A percentile compares a stretch with the other conserved stretches of the same genome.
These are phyloP conservation scores for Lithobates sylvaticus DNA, from an alignment of 2,797 vertebrate genomes.

Conservation along the genomic window DNA sequence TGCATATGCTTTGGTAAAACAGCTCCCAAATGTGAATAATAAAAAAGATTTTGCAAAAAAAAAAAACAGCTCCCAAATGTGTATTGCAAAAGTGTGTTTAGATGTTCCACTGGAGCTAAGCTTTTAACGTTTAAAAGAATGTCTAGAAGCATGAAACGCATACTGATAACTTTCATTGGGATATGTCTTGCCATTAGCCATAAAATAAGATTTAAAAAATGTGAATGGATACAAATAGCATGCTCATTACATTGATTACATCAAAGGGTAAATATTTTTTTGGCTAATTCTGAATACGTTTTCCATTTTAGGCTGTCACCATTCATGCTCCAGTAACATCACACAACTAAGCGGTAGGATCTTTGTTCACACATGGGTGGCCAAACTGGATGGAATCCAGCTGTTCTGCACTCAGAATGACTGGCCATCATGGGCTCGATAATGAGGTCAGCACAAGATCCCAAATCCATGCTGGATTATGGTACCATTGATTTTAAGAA, in stretches of 20 bases:
- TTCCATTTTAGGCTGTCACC: background rate
- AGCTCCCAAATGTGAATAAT: background rate
- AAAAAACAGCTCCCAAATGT: background rate
- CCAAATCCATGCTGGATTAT: background rate
- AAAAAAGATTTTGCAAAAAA: no score
- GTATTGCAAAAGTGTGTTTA: background rate
- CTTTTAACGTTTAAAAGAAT: background rate
- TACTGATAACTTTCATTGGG: no score
- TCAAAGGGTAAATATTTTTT: background rate
- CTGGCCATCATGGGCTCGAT: background rate
- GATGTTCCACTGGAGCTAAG: background rate
- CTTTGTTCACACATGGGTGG: background rate
- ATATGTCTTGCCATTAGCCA: no score
- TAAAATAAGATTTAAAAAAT: background rate
- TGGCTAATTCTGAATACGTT: background rate
- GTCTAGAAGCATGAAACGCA: background rate
- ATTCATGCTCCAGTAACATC: background rate
- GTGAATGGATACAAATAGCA: background rate
- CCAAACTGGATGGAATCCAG: background rate
- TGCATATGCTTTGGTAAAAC: background rate
- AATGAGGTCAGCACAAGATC: background rate
- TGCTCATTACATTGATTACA: background rate
- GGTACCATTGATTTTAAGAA: background rate
- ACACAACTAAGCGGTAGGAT: background rate
- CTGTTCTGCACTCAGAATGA: background rate